Evolutionary conservation across 2,113 vertebrate species (phyloP), one percentile per base, ranked within the genome.

Genomic region (Danio rerio): DNA sequence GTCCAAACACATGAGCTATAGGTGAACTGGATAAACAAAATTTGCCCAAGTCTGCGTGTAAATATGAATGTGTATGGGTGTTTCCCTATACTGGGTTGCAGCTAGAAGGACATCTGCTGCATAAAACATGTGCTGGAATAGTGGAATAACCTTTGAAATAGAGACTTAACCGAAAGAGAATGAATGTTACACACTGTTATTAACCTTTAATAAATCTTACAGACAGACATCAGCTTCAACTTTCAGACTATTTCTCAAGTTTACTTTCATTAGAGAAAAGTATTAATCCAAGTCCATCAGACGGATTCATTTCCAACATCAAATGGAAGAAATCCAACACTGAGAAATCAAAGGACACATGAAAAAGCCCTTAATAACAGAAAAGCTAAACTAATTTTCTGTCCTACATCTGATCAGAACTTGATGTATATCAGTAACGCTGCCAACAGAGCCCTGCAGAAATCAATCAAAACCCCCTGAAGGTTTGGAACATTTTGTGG

Each of bases 261-360:
- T 50, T 12, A 40, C 47, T 18, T 52, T 43, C 5, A 45, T 20
- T 74, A 74, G 5, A 49, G 31, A 78, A 65, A 18, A 9, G 0
- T 50, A 40, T 31, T 50, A 40, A 65, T 50, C 43, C 1, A 8
- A n/a, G 45, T 16, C 40, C 13, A 20, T 40, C 50, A 50, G 45
- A 11, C 12, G 63, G 9, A n/a, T 78, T 65, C 9, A 65, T 65
- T 78, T 78, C 59, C 59, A 65, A 78, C 59, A 65, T 42, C 75
- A 65, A 65, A 40, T 65, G 47, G 20, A 78, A 78, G 40, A 15
- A 78, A 76, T 76, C 56, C 11, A 21, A 31, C 42, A 13, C 0
- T 6, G 10, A 13, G 73, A 75, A 75, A 12, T 65, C 45, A 65
- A 78, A 65, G 20, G 61, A 13, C 52, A 65, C 20, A n/a, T 52